Base-by-base conservation (phyloP, 2,888 invertebrate species). In the Apamea anceps region DNA sequence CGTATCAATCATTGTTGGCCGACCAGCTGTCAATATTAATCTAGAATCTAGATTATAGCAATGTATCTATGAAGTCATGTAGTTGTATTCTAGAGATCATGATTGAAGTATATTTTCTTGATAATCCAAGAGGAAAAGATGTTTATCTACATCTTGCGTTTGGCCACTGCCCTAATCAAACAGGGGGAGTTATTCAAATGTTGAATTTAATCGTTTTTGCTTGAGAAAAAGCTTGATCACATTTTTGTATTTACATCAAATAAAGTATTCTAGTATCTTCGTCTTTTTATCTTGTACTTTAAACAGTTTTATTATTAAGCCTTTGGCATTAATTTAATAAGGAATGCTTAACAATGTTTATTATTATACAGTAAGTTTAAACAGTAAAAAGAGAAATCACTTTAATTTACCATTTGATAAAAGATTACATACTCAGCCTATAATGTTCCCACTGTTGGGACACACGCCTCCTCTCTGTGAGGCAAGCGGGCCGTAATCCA, bases 31-130 rank as follows among this genome's bases (percentile, higher is more conserved):
- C 42, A 74, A 54, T 72, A 13, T 25, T n/a, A 54, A 54, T 77
- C 71, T 72, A 57, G 37, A 67, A 48, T 57, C 57, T 73, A 76
- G 73, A 76, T 74, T 37, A 60, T n/a, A 72, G 8, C 32, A 67
- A 62, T 62, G 45, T 2, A 66, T 57, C 70, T 67, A 67, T 74
- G 28, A 77, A 57, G n/a, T 67, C 28, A 77, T 21, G 28, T 57
- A 37, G 6, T 78, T 21, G 10, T 32, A 48, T 65, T 28, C 32
- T 60, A 25, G 7, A 21, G 32, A 57, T 76, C 74, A 37, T 37
- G 21, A 28, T 57, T 57, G 10, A 12, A 54, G 54, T 25, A 37
- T 15, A 57, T 72, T 54, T 65, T 5, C 18, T 32, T 62, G 48
- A 73, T 54, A 75, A 63, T n/a, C 28, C 12, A 57, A 21, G 21